These are phyloP conservation scores for Euleptes europaea DNA, from an alignment of 2,113 vertebrate genomes.

Conservation along the genomic window DNA sequence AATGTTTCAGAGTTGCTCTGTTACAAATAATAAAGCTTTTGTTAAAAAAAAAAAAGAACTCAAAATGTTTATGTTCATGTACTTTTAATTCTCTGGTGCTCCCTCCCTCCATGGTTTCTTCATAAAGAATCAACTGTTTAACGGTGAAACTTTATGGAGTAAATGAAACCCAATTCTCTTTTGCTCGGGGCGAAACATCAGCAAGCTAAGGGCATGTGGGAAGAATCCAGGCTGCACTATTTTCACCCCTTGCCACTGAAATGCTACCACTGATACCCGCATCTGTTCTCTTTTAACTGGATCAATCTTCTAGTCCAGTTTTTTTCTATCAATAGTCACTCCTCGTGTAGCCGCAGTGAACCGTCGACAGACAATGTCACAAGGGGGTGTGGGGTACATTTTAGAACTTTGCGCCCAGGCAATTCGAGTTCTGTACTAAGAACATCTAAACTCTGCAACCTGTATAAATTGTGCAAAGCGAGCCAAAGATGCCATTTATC, in stretches of 20 bases:
- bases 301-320: neutral
- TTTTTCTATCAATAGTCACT: too few species aligned
- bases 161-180: neutral
- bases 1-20: neutral
- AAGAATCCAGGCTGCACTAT: neutral
- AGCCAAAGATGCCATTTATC: too few species aligned
- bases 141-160: neutral
- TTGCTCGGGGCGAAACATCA: too few species aligned
- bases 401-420: neutral
- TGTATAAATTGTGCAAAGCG: too few species aligned
- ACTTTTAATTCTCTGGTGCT: conserved; percentile 13
- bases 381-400: neutral
- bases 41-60: conserved; percentile 20
- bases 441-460: neutral
- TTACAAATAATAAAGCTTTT: conserved; percentile 28
- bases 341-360: neutral
- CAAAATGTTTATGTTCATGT: neutral
- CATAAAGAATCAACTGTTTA: neutral
- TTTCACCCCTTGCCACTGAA: neutral
- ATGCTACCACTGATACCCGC: too few species aligned
- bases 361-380: neutral
- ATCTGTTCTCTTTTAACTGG: too few species aligned
- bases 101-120: conserved; percentile 2
- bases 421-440: neutral
- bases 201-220: neutral